phyloP scores from a whole-genome alignment of 35 echinoderm and acorn worm species.

The Apostichopus californicus region DNA sequence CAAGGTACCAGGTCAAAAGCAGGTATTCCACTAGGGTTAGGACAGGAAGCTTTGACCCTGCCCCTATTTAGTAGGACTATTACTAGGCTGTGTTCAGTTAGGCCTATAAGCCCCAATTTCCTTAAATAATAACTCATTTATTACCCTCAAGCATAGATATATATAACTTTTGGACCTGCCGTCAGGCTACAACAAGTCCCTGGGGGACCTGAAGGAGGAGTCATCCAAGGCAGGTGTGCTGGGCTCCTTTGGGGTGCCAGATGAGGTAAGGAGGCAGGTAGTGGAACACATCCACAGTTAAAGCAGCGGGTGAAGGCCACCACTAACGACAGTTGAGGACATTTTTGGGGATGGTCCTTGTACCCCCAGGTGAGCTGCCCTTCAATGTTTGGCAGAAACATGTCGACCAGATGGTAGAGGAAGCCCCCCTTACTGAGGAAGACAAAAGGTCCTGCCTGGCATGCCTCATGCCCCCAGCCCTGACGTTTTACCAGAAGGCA shows the following conservation, averaged over 20 bases:
- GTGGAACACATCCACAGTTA: slow-evolving; percentile 33
- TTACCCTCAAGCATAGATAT: background rate
- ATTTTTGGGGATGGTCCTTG: slow-evolving; percentile 12
- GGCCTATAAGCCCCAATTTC: background rate
- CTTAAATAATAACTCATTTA: background rate
- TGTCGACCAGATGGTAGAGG: slow-evolving; percentile 56
- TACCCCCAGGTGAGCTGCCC: slow-evolving; percentile 30
- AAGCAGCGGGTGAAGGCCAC: background rate
- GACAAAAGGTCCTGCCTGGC: background rate
- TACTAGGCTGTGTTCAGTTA: background rate
- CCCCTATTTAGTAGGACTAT: no score
- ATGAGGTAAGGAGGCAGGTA: background rate
- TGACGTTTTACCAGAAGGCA: background rate
- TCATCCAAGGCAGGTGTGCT: no score
- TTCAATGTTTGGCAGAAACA: slow-evolving; percentile 51
- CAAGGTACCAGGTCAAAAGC: background rate
- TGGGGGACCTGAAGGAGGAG: no score
- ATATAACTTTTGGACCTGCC: no score
- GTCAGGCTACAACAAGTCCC: no score
- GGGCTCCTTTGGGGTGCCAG: no score
- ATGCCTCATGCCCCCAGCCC: slow-evolving; percentile 30
- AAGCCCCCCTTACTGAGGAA: background rate
- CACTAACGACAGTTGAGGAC: background rate
- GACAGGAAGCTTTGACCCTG: background rate
- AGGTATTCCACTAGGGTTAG: background rate